Evolutionary conservation across 2,113 vertebrate species (phyloP), one percentile per base, ranked within the genome.

Genomic region (Eurypyga helias): DNA sequence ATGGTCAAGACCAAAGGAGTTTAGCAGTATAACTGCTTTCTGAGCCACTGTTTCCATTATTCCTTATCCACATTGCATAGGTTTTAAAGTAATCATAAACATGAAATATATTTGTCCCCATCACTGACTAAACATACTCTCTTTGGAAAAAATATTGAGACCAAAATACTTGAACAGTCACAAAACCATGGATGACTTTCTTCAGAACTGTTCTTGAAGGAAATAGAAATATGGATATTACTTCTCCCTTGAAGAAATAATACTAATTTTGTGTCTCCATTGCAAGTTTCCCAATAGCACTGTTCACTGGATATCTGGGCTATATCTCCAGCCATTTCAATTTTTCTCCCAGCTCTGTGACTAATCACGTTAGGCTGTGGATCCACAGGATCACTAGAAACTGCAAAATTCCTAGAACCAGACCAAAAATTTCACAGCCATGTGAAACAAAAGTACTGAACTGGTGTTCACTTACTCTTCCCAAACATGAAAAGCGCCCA

Each of bases 401-500:
- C n/a, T 79, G 29, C 34, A 29, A 64, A 67, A 33, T 33, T 87
- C 73, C 69, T 84, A 71, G 60, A 89, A 84, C 29, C 33, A 76
- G 65, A 79, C 21, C 15, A 82, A 92, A 94, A 89, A 38, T 36
- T 84, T 79, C 81, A 72, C 10, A 89, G 61, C 31, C 54, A 14
- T 5, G 0, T 28, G 60, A 78, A 73, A 87, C 45, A 41, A 85
- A 41, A 83, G 79, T 75, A 57, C 60, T 49, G 49, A 95, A 86
- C 17, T 41, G 58, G 19, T 36, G 25, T 34, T 96, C 82, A 29
- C 55, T 92, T 46, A 57, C 61, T 89, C 84, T 87, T 97, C 77
- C 66, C 87, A 91, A 96, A 77, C 25, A 10, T 33, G 60, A 94
- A 89, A 94, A 92, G 48, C 29, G 43, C 89, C 48, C 72, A 84